phyloP scores from a whole-genome alignment of 1,140 invertebrate species.

The roundworm (Caenorhabditis elegans) region WBcel235 BX284606.5:13360001-13360500 shows the following conservation, averaged over 20 bases:
- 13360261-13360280: background rate
- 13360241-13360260: background rate
- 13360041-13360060: slow-evolving; percentile 15
- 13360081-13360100: slow-evolving; percentile 17
- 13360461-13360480: too few relatives aligned
- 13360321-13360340: too few relatives aligned
- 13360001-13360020: background rate
- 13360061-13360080: background rate
- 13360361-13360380: too few relatives aligned
- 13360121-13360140: slow-evolving; percentile 11
- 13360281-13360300: too few relatives aligned
- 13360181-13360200: slow-evolving; percentile 12
- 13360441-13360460: too few relatives aligned
- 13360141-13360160: background rate
- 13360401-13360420: too few relatives aligned
- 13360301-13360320: too few relatives aligned
- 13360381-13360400: too few relatives aligned
- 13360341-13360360: too few relatives aligned
- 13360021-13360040: background rate
- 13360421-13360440: too few relatives aligned
- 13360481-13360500: too few relatives aligned
- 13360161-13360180: slow-evolving; percentile 3
- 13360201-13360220: slow-evolving; percentile 21
- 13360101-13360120: background rate
- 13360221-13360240: background rate